A percentile compares a stretch with the other conserved stretches of the same genome.
phyloP scores from a whole-genome alignment of 2,888 invertebrate species.

The Sussaba pulchella region DNA sequence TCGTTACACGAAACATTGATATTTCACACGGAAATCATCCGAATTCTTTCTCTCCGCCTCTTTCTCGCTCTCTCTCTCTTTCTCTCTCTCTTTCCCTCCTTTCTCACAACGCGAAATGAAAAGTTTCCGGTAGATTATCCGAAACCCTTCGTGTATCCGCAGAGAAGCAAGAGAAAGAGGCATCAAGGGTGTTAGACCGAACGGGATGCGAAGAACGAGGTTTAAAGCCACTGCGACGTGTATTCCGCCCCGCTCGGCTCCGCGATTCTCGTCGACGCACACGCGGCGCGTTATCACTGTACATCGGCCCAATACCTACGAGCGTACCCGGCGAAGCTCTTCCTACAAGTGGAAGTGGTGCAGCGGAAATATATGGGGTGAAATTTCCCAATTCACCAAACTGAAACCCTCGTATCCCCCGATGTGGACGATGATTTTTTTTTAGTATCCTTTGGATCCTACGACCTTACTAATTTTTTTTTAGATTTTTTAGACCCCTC shows the following conservation, averaged over 20 bases:
- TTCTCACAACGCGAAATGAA: constrained; percentile 1
- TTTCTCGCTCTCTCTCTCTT: neutral
- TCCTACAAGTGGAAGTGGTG: constrained; percentile 50
- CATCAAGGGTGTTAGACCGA: constrained; percentile 37
- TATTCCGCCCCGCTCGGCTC: constrained; percentile 20
- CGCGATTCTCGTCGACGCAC: neutral
- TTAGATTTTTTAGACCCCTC: too few species aligned
- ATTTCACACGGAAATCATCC: neutral
- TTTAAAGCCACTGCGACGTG: constrained; percentile 30
- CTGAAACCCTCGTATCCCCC: too few species aligned
- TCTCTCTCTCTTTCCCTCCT: neutral
- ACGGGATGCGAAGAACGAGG: constrained; percentile 24
- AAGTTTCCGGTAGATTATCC: constrained; percentile 23
- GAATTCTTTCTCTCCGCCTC: neutral
- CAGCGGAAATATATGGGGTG: too few species aligned
- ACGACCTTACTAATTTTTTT: too few species aligned
- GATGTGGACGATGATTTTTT: too few species aligned
- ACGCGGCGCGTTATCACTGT: neutral
- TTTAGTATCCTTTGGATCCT: too few species aligned
- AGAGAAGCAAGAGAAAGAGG: neutral
- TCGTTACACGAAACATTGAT: constrained; percentile 11
- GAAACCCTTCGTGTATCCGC: constrained; percentile 20
- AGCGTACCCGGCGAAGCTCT: constrained; percentile 29
- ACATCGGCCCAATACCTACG: neutral
- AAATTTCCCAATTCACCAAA: too few species aligned